Evolutionary conservation across 2,888 invertebrate genomes (phyloP).

Genomic region (Hecatera dysodea): DNA sequence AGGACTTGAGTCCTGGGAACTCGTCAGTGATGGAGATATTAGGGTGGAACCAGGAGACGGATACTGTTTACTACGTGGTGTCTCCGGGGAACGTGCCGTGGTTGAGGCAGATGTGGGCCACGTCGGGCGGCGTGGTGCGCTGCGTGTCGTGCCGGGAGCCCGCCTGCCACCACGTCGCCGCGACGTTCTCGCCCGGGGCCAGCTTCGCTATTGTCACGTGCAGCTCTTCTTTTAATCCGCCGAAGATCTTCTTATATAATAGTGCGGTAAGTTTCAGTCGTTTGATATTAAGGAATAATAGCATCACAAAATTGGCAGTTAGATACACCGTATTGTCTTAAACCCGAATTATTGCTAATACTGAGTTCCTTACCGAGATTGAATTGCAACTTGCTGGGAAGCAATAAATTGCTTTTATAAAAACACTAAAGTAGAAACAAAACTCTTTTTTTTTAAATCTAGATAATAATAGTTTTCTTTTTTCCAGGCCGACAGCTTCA

Average conservation of each 20-base stretch:
- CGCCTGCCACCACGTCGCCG: slow-evolving; percentile 92
- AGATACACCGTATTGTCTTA: background rate
- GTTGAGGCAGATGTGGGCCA: slow-evolving; percentile 92
- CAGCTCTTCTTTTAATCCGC: slow-evolving; percentile 79
- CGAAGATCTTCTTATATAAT: slow-evolving; percentile 86
- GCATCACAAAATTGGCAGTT: background rate
- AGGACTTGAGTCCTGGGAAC: slow-evolving; percentile 90
- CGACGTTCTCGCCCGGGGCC: slow-evolving; percentile 87
- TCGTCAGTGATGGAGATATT: slow-evolving; percentile 91
- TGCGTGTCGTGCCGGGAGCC: slow-evolving; percentile 92
- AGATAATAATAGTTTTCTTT: slow-evolving; percentile 26
- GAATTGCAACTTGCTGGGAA: background rate
- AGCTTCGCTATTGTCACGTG: slow-evolving; percentile 82
- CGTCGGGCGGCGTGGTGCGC: slow-evolving; percentile 90
- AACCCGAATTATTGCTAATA: background rate
- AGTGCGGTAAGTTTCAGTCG: slow-evolving; percentile 76
- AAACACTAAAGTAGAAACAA: no score
- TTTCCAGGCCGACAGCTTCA: slow-evolving; percentile 79
- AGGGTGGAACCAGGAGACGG: slow-evolving; percentile 91
- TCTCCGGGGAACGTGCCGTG: slow-evolving; percentile 92
- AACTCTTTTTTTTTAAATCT: background rate
- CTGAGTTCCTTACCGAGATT: background rate
- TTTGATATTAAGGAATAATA: background rate
- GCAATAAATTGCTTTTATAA: background rate
- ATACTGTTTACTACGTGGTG: slow-evolving; percentile 93